Evolutionary conservation across 1,140 invertebrate genomes (phyloP).

Genomic region (Gyrodactylus bullatarudis): DNA sequence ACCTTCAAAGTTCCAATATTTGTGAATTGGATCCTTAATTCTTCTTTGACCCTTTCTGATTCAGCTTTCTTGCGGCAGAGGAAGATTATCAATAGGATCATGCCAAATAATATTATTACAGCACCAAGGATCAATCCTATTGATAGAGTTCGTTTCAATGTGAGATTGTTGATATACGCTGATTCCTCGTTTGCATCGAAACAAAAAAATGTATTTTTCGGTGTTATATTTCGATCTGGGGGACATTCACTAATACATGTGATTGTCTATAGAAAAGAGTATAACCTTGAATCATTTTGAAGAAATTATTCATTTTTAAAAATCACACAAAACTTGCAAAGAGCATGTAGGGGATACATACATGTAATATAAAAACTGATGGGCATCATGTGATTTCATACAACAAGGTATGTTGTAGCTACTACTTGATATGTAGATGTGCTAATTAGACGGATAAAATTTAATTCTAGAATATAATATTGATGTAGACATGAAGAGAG

Average conservation of each 20-base stretch:
- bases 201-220: background rate
- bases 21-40: background rate
- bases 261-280: background rate
- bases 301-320: no score
- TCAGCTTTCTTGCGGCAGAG: background rate
- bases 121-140: background rate
- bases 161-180: background rate
- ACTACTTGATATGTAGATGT: no score
- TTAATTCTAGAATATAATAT: no score
- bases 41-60: background rate
- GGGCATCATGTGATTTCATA: no score
- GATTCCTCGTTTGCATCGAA: background rate
- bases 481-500: no score
- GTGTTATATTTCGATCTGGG: background rate
- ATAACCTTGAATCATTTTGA: no score
- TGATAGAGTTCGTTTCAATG: background rate
- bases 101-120: background rate
- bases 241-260: background rate
- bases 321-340: no score
- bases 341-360: no score
- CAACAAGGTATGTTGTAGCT: no score
- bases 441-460: no score
- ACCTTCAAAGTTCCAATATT: no score
- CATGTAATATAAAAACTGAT: no score
- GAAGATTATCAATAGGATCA: background rate